These are phyloP conservation scores for Drosophila parvula DNA, from an alignment of 1,140 invertebrate species.

Conservation along the genomic window DNA sequence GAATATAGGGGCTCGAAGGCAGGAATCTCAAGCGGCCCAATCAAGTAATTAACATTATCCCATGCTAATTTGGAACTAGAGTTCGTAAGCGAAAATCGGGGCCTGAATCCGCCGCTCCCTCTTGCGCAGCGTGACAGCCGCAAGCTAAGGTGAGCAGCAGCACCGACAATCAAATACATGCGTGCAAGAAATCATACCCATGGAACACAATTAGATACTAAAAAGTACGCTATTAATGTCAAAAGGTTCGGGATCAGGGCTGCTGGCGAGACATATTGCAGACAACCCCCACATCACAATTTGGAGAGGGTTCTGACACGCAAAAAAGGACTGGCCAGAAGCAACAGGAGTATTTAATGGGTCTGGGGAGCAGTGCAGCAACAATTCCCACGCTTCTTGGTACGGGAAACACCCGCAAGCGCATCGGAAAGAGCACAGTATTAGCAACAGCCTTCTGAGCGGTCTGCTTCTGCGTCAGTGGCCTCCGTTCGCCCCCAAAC, in stretches of 20 bases:
- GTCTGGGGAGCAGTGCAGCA: constrained; percentile 11
- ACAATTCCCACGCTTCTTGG: constrained; percentile 67
- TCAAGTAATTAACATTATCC: constrained; percentile 43
- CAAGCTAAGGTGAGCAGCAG: constrained; percentile 48
- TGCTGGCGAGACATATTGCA: constrained; percentile 30
- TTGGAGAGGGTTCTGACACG: constrained; percentile 46
- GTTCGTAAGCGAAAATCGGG: constrained; percentile 26
- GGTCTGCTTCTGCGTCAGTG: constrained; percentile 6
- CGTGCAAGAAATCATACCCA: constrained; percentile 52
- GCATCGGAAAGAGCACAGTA: constrained; percentile 1
- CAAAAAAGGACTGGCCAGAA: constrained; percentile 19
- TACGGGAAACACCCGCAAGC: constrained; percentile 59
- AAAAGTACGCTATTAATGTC: constrained; percentile 67
- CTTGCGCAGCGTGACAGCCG: constrained; percentile 64
- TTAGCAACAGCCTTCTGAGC: constrained; percentile 4
- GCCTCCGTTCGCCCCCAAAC: constrained; percentile 44
- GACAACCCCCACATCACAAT: constrained; percentile 38
- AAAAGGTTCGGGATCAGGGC: constrained; percentile 47
- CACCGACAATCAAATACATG: constrained; percentile 48
- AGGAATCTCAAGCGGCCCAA: constrained; percentile 9
- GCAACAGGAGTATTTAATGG: constrained; percentile 26
- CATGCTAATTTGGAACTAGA: constrained; percentile 20
- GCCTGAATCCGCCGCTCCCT: constrained; percentile 18
- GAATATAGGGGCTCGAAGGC: neutral
- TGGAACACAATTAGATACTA: constrained; percentile 55